Conservation (phyloP, 2,113 vertebrate genomes). For the Leuciscus idus region DNA sequence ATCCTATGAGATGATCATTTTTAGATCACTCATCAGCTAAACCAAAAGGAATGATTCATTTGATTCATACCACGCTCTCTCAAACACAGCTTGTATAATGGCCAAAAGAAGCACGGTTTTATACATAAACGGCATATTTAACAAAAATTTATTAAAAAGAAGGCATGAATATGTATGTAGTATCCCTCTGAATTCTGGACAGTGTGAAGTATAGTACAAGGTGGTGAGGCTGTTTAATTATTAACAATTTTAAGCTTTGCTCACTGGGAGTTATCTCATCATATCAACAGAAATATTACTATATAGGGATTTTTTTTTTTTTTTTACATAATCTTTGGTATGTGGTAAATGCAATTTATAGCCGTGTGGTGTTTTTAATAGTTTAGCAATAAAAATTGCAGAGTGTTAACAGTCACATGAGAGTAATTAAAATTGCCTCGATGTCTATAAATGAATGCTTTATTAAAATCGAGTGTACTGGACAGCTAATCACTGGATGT, state of each 20-base stretch:
- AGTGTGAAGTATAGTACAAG: not conserved
- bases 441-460: not conserved
- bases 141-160: not conserved
- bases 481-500: not conserved
- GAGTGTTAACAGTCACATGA: not conserved
- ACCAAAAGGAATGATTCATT: constrained; percentile 34
- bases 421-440: not conserved
- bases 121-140: not conserved
- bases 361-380: not conserved
- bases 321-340: not conserved
- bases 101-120: not conserved
- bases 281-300: constrained; percentile 8
- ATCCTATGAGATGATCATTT: constrained; percentile 23
- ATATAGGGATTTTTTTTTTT: not conserved
- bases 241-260: constrained; percentile 6
- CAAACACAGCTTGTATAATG: constrained; percentile 30
- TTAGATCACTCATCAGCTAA: constrained; percentile 41
- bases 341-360: constrained; percentile 18
- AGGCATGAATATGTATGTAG: not conserved
- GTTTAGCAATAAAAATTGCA: constrained; percentile 10
- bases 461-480: not conserved
- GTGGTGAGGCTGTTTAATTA: not conserved
- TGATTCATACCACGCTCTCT: constrained; percentile 24
- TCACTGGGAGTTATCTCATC: constrained; percentile 1
- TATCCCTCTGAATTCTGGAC: not conserved